phyloP scores from a whole-genome alignment of 2,888 invertebrate genomes.

The Nezara viridula region DNA sequence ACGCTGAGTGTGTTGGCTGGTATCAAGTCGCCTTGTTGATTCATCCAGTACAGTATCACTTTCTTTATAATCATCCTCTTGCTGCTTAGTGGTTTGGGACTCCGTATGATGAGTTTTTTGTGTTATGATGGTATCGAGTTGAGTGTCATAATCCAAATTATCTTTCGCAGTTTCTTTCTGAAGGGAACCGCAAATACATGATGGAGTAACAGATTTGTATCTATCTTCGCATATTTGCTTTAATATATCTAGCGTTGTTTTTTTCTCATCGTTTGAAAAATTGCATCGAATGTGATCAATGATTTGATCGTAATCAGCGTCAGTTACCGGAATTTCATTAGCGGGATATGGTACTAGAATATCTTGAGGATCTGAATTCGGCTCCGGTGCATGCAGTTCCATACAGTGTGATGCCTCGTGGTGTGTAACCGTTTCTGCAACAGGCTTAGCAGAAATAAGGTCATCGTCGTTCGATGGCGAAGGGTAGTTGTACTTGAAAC shows the following conservation, averaged over 20 bases:
- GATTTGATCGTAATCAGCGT: slow-evolving; percentile 20
- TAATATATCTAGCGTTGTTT: neutral
- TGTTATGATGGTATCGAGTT: too few species aligned
- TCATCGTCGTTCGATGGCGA: neutral
- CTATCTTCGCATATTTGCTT: neutral
- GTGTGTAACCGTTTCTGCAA: too few species aligned
- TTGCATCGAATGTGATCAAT: neutral
- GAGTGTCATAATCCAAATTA: neutral
- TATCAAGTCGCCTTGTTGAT: neutral
- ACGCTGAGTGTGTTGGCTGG: neutral
- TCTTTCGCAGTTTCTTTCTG: neutral
- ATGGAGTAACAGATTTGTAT: neutral
- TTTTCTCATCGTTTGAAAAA: neutral
- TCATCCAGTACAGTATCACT: neutral
- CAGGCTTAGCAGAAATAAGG: too few species aligned
- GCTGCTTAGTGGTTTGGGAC: too few species aligned
- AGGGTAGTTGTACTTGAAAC: neutral
- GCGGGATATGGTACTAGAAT: fast-evolving
- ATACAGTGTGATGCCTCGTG: neutral
- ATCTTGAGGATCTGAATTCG: neutral
- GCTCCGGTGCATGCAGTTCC: neutral
- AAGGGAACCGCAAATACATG: neutral
- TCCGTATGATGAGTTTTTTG: too few species aligned
- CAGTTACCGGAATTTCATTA: neutral
- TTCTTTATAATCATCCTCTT: too few species aligned